A percentile compares a stretch with the other conserved stretches of the same genome.
These are phyloP conservation scores for Phoxinus dragarum DNA, from an alignment of 2,797 vertebrate genomes.

Conservation along the genomic window DNA sequence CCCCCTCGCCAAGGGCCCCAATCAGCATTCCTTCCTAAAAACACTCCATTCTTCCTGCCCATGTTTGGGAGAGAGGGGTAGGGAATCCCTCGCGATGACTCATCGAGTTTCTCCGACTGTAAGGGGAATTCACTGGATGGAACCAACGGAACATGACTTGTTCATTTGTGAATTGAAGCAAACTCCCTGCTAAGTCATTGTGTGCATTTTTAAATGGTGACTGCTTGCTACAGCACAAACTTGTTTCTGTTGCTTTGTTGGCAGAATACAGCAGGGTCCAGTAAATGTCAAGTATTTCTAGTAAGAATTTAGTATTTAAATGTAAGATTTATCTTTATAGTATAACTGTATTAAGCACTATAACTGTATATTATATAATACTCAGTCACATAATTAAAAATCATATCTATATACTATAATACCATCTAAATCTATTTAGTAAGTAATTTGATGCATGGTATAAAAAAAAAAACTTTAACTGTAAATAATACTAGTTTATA, in stretches of 20 bases:
- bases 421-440: not conserved
- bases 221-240: not conserved
- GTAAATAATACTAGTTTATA: not conserved
- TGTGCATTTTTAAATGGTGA: conserved; percentile 6
- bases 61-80: conserved; percentile 66
- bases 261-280: not conserved
- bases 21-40: conserved; percentile 64
- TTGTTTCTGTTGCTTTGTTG: not conserved
- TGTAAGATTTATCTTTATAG: not conserved
- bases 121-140: conserved; percentile 55
- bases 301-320: not conserved
- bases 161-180: conserved; percentile 52
- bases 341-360: no score
- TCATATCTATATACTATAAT: not conserved
- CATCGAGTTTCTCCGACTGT: conserved; percentile 56
- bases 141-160: conserved; percentile 27
- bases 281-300: not conserved
- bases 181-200: conserved; percentile 20
- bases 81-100: conserved; percentile 67
- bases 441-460: not conserved
- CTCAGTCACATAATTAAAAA: not conserved
- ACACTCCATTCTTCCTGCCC: conserved; percentile 60
- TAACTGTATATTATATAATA: not conserved
- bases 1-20: conserved; percentile 50
- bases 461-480: not conserved